Evolutionary conservation across 2,797 vertebrate species (phyloP).

Genomic region (Halcyon chelicuti): DNA sequence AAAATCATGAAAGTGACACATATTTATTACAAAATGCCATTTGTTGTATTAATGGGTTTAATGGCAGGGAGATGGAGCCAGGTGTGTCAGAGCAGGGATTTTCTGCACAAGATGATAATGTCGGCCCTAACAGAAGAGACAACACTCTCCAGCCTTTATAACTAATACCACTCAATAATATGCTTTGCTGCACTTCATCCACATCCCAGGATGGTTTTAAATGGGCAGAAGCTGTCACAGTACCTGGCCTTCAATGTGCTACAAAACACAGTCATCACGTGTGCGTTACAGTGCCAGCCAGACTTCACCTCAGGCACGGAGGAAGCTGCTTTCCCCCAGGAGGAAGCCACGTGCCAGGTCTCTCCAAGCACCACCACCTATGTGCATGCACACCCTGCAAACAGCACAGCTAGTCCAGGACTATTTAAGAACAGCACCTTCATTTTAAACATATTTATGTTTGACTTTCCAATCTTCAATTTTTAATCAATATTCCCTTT

Average conservation of each 20-base stretch:
- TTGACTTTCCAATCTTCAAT: not conserved
- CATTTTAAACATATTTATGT: not conserved
- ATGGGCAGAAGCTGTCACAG: not conserved
- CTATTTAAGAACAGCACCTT: not conserved
- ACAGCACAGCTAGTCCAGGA: not conserved
- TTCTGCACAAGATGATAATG: not conserved
- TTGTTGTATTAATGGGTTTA: constrained; percentile 30
- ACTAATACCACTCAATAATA: not conserved
- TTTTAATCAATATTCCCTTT: not conserved
- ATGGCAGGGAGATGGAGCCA: constrained; percentile 36
- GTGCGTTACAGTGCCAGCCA: not conserved
- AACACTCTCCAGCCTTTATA: not conserved
- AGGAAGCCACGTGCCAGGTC: accelerated
- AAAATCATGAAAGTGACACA: constrained; percentile 51
- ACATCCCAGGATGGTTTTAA: not conserved
- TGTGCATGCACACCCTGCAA: accelerated
- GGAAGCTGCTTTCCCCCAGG: not conserved
- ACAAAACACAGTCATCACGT: accelerated
- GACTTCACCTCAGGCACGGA: accelerated
- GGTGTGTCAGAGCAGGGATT: constrained; percentile 20
- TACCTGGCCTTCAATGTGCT: accelerated
- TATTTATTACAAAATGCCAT: constrained; percentile 64
- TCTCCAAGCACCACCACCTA: accelerated
- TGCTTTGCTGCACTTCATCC: not conserved
- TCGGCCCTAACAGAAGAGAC: not conserved